Percentiles rank a stretch among this genome's conserved stretches.
These are phyloP conservation scores for Vipera latastei DNA, from an alignment of 2,797 vertebrate genomes.

Conservation along the genomic window DNA sequence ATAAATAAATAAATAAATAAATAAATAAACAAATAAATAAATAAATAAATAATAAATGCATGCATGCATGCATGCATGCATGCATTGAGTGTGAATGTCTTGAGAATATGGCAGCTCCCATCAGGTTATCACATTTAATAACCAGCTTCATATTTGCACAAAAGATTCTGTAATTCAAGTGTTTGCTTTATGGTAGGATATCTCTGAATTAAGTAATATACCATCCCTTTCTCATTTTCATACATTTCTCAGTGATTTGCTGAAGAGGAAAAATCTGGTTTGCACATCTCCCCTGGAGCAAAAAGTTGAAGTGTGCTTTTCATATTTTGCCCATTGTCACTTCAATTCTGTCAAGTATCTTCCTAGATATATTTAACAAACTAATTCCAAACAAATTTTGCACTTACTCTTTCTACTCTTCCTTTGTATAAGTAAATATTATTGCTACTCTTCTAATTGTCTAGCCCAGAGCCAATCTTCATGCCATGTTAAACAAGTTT, in stretches of 20 bases:
- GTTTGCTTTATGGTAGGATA: background rate
- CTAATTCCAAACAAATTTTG: background rate
- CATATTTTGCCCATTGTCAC: background rate
- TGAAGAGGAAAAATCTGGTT: background rate
- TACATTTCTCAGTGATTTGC: background rate
- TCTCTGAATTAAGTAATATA: background rate
- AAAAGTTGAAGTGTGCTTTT: background rate
- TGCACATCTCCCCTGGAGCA: background rate
- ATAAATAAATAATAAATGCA: no score
- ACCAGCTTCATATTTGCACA: background rate
- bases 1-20: no score
- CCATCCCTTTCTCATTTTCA: background rate
- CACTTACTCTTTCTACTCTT: background rate
- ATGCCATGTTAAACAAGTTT: background rate
- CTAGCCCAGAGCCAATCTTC: background rate
- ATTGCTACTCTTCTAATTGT: background rate
- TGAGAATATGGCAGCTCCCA: background rate
- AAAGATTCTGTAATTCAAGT: background rate
- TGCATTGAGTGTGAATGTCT: no score
- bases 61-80: no score
- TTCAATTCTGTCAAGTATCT: background rate
- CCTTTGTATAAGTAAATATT: background rate
- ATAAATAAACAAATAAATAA: no score
- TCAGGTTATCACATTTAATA: background rate
- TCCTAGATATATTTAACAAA: background rate